A percentile compares a stretch with the other conserved stretches of the same genome.
phyloP scores from a whole-genome alignment of 2,797 vertebrate species.

The Choloepus didactylus region DNA sequence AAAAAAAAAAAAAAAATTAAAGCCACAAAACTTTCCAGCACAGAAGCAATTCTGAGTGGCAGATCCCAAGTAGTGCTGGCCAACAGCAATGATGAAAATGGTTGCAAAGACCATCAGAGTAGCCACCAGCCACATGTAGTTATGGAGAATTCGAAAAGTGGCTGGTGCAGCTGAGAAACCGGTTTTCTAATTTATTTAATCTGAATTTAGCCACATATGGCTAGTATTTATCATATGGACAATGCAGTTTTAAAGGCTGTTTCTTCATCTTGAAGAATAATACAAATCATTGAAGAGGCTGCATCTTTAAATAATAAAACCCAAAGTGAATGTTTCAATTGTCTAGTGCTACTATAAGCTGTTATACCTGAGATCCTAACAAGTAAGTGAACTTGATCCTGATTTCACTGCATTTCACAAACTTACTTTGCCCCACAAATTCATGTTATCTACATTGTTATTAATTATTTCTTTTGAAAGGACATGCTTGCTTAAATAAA shows the following conservation, averaged over 20 bases:
- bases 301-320: background rate
- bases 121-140: background rate
- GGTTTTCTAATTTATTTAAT: conserved; percentile 38
- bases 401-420: background rate
- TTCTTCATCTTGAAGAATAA: background rate
- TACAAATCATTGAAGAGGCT: background rate
- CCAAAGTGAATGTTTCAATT: background rate
- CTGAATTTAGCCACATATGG: background rate
- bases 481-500: background rate
- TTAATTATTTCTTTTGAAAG: background rate
- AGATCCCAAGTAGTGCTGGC: background rate
- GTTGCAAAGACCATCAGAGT: background rate
- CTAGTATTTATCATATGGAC: background rate
- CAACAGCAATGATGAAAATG: background rate
- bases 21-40: background rate
- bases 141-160: background rate
- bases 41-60: background rate
- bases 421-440: background rate
- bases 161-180: background rate
- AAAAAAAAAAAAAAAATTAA: no score
- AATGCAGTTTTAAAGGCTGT: background rate
- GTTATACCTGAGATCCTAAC: background rate
- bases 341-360: background rate
- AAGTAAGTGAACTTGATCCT: background rate
- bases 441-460: background rate